These are phyloP conservation scores for Drosophila eugracilis DNA, from an alignment of 1,140 invertebrate genomes.

Conservation along the genomic window DNA sequence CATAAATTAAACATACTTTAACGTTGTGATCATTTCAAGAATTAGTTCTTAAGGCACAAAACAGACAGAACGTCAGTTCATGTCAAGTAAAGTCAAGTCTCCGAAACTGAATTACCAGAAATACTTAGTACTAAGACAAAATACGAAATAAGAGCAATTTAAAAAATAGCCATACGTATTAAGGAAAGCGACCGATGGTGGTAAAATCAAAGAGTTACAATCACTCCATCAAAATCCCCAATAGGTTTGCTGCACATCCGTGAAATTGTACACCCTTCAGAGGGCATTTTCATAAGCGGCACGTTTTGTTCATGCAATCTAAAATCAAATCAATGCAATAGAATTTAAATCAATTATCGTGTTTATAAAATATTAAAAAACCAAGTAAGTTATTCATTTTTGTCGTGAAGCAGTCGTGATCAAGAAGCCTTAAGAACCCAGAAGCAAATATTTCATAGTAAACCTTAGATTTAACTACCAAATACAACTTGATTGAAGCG, in stretches of 20 bases:
- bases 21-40: constrained; percentile 84
- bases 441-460: constrained; percentile 43
- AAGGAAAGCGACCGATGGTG: constrained; percentile 5
- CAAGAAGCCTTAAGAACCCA: constrained; percentile 59
- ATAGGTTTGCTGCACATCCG: not conserved
- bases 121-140: constrained; percentile 37
- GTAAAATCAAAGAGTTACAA: constrained; percentile 34
- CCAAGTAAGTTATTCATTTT: constrained; percentile 3
- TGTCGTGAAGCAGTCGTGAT: constrained; percentile 36
- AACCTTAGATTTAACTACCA: constrained; percentile 20
- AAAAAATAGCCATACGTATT: constrained; percentile 20
- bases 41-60: constrained; percentile 71
- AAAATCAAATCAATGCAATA: constrained; percentile 8
- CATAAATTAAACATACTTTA: constrained; percentile 67
- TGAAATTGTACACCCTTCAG: not conserved
- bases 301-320: not conserved
- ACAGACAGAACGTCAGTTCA: constrained; percentile 39
- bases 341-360: not conserved
- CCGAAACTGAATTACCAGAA: constrained; percentile 33
- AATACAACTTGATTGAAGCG: constrained; percentile 49
- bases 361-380: not conserved
- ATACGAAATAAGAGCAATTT: constrained; percentile 12
- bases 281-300: constrained; percentile 14
- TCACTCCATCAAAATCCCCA: constrained; percentile 15
- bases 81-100: constrained; percentile 54